These are phyloP conservation scores for Tachysurus vachellii DNA, from an alignment of 2,113 vertebrate species.

Conservation along the genomic window DNA sequence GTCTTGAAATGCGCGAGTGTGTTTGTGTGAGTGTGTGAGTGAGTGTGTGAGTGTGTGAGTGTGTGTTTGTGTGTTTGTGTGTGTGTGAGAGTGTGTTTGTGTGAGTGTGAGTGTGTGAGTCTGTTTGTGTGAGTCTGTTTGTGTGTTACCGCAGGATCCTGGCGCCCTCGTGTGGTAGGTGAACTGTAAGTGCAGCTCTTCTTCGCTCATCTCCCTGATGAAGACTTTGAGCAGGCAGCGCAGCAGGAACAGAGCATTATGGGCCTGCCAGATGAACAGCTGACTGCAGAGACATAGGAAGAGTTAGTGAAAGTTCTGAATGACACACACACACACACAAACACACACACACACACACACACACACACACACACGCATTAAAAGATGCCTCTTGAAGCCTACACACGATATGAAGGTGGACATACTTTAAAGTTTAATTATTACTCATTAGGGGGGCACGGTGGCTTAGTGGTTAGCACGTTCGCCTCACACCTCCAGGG, in stretches of 20 bases:
- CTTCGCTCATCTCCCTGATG: slow-evolving; percentile 87
- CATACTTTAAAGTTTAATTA: background rate
- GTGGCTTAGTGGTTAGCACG: too few relatives aligned
- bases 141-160: slow-evolving; percentile 76
- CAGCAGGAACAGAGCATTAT: slow-evolving; percentile 95
- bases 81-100: too few relatives aligned
- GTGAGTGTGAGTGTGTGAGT: too few relatives aligned
- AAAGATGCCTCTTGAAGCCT: background rate
- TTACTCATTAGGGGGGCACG: too few relatives aligned
- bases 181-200: slow-evolving; percentile 90
- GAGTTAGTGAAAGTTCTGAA: background rate
- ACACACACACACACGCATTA: background rate
- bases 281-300: slow-evolving; percentile 73
- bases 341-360: background rate
- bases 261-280: slow-evolving; percentile 97
- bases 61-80: too few relatives aligned
- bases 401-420: background rate
- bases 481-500: too few relatives aligned
- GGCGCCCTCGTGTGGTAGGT: slow-evolving; percentile 85
- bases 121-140: too few relatives aligned
- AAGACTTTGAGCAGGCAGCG: slow-evolving; percentile 95
- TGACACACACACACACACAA: background rate
- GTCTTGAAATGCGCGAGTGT: too few relatives aligned
- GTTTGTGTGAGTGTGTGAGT: too few relatives aligned
- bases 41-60: too few relatives aligned